phyloP scores from a whole-genome alignment of 1,140 invertebrate genomes.

The Panulirus ornatus region DNA sequence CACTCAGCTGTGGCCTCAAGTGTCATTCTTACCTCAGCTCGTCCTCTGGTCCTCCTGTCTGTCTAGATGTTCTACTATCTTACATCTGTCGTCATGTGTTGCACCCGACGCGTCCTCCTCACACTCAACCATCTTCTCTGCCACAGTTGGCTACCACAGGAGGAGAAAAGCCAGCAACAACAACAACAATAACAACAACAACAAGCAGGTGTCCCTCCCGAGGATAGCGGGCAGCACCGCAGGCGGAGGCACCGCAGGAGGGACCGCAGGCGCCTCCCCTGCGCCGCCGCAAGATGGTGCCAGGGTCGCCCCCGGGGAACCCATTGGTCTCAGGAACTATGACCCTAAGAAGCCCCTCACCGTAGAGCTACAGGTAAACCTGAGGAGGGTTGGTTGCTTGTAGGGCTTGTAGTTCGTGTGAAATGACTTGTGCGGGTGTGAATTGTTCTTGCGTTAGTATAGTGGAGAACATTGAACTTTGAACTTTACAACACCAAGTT shows the following conservation, averaged over 20 bases:
- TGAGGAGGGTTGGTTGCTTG: too few relatives aligned
- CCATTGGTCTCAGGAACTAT: slow-evolving; percentile 69
- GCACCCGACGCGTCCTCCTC: not conserved
- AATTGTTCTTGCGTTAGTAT: too few relatives aligned
- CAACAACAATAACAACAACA: slow-evolving; percentile 23
- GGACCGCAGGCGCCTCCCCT: slow-evolving; percentile 17
- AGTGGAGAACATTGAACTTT: too few relatives aligned
- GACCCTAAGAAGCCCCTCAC: slow-evolving; percentile 73
- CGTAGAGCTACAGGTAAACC: slow-evolving; percentile 72
- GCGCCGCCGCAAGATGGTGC: not conserved
- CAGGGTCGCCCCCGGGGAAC: slow-evolving; percentile 33
- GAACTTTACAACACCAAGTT: too few relatives aligned
- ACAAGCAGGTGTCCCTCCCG: slow-evolving; percentile 48
- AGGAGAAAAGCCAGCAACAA: not conserved
- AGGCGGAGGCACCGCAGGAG: slow-evolving; percentile 19
- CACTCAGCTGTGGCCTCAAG: not conserved
- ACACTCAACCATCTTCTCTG: not conserved
- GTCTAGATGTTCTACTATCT: too few relatives aligned
- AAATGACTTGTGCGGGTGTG: too few relatives aligned
- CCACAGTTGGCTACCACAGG: slow-evolving; percentile 36
- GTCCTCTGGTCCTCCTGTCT: not conserved
- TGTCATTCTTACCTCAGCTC: not conserved
- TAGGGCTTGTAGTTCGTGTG: too few relatives aligned
- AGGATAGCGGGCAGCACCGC: slow-evolving; percentile 46
- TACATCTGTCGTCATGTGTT: not conserved